Evolutionary conservation across 2,888 invertebrate genomes (phyloP).

Genomic region (Brassicogethes aeneus): DNA sequence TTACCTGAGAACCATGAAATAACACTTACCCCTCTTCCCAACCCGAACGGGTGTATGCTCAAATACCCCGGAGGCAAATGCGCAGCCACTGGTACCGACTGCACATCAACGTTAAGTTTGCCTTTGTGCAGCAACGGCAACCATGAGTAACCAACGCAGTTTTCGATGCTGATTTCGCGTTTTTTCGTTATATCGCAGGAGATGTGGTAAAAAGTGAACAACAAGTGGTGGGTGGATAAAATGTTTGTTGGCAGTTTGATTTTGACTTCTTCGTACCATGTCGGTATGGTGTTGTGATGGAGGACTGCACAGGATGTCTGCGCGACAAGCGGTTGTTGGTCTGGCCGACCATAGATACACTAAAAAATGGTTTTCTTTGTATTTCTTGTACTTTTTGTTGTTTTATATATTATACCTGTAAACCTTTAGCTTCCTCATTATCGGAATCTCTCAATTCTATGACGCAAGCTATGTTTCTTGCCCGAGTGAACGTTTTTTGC

Average conservation of each 20-base stretch:
- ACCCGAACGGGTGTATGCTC: constrained; percentile 78
- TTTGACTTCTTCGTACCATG: constrained; percentile 92
- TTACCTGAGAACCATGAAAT: background rate
- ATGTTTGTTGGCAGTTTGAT: constrained; percentile 80
- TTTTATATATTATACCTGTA: constrained; percentile 53
- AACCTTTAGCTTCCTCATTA: constrained; percentile 56
- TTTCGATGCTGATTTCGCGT: constrained; percentile 67
- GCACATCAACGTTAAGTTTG: constrained; percentile 74
- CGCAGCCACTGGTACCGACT: constrained; percentile 77
- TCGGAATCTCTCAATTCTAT: constrained; percentile 83
- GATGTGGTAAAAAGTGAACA: constrained; percentile 94
- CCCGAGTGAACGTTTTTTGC: constrained; percentile 84
- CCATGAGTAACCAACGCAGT: constrained; percentile 92
- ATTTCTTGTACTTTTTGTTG: background rate
- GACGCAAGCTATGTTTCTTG: constrained; percentile 88
- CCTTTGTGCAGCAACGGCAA: constrained; percentile 77
- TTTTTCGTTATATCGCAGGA: constrained; percentile 80
- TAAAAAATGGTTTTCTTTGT: constrained; percentile 30
- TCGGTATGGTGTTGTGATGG: constrained; percentile 83
- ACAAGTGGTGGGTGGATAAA: constrained; percentile 77
- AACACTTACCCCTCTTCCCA: constrained; percentile 75
- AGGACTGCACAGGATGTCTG: constrained; percentile 70
- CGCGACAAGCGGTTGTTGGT: constrained; percentile 53
- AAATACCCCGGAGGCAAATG: constrained; percentile 85
- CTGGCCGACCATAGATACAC: constrained; percentile 69